Evolutionary conservation across 2,888 invertebrate genomes (phyloP).

Genomic region (Scaptomyza polygonia): DNA sequence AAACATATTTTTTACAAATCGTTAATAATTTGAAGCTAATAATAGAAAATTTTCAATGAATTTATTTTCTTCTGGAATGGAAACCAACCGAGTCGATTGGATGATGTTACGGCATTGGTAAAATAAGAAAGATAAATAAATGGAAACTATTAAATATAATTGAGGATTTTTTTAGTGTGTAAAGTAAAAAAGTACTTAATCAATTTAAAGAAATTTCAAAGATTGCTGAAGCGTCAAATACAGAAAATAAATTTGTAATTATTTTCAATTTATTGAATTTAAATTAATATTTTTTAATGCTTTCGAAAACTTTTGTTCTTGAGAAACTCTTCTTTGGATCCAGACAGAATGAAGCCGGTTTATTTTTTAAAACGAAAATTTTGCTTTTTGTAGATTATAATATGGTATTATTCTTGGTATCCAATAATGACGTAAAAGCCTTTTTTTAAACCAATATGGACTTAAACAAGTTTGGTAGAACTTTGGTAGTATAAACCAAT

Average conservation of each 20-base stretch:
- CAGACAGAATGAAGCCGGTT: no score
- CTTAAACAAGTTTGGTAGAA: no score
- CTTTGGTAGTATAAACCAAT: no score
- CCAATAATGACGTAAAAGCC: no score
- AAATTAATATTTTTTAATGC: slow-evolving; percentile 81
- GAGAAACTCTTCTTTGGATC: no score
- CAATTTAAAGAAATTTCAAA: slow-evolving; percentile 86
- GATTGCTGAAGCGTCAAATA: slow-evolving; percentile 87
- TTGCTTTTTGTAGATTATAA: no score
- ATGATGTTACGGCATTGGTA: not conserved
- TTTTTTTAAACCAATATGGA: no score
- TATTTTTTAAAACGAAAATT: no score
- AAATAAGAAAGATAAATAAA: no score
- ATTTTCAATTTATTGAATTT: slow-evolving; percentile 79
- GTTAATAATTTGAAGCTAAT: not conserved
- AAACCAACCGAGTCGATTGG: not conserved
- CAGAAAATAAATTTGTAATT: slow-evolving; percentile 77
- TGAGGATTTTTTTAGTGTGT: not conserved
- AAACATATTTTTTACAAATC: not conserved
- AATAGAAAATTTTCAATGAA: not conserved
- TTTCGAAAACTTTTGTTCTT: no score
- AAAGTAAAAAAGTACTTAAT: slow-evolving; percentile 85
- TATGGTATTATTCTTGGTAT: no score
- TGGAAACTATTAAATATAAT: not conserved
- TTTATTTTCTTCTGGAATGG: no score